Evolutionary conservation across 2,888 invertebrate genomes (phyloP), one percentile per base, ranked within the genome.

Genomic region (Andricus curvator): DNA sequence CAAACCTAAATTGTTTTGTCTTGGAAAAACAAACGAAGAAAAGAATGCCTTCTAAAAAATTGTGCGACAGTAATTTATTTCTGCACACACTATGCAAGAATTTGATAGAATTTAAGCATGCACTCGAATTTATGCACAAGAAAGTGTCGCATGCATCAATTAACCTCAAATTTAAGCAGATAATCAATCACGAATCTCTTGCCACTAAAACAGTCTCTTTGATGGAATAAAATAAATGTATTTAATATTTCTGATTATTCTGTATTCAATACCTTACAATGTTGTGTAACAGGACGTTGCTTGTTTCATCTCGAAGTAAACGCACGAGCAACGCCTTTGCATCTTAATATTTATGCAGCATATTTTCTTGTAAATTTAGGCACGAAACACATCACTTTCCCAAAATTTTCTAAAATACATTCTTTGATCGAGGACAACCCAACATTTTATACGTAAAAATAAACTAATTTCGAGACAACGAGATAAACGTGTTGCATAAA

Each of bases 251-350:
- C 20, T 15, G 0, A 68, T 68, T 68, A 15, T 68, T 67, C 17
- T 44, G 25, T 25, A 68, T 15, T 9, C 11, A 67, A 67, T 48
- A 68, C 48, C 68, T 68, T 68, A 68, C 25, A 11, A 44, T 17
- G 41, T 68, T 68, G 44, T 68, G 13, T 48, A 68, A 68, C 17
- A 68, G 68, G 15, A 44, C 6, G 44, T 41, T 68, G 13, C 44
- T 25, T 44, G 22, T 8, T 68, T 44, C 68, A 68, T 68, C 48
- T 44, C 37, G 4, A 44, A 41, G 22, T 44, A 68, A 68, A 22
- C n/a, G 68, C 22, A 29, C n/a, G 15, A 68, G 17, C n/a, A 17
- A 68, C 13, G 25, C 48, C 25, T 68, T 68, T 44, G 25, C 48
- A 25, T 48, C 20, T n/a, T 1, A n/a, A 60, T 60, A 60, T 62